These are phyloP conservation scores for Subacronicta megacephala DNA, from an alignment of 2,888 invertebrate species.

Conservation along the genomic window DNA sequence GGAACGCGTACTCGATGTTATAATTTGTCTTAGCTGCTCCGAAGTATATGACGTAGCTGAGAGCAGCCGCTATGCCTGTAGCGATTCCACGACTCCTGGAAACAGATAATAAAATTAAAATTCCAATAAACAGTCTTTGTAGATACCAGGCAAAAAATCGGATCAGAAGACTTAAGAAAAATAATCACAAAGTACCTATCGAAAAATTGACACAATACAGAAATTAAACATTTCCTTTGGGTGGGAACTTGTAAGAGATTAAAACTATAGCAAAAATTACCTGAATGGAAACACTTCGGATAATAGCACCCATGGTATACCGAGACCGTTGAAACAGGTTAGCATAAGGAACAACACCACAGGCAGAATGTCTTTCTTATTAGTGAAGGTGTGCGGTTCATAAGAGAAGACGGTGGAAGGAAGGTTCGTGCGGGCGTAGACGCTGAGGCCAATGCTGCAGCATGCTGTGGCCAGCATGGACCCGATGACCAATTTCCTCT, in stretches of 20 bases:
- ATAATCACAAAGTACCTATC: too few relatives aligned
- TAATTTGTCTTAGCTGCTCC: conserved; percentile 87
- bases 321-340: conserved; percentile 77
- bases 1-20: conserved; percentile 82
- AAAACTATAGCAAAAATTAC: conserved; percentile 62
- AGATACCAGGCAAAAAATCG: too few relatives aligned
- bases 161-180: too few relatives aligned
- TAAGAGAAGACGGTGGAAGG: conserved; percentile 77
- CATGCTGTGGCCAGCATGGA: conserved; percentile 73
- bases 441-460: conserved; percentile 73
- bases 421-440: conserved; percentile 70
- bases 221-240: too few relatives aligned
- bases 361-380: conserved; percentile 78
- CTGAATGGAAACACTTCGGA: conserved; percentile 90
- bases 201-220: too few relatives aligned
- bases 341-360: conserved; percentile 79
- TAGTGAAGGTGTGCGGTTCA: conserved; percentile 75
- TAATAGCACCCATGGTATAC: conserved; percentile 89
- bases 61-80: conserved; percentile 86
- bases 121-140: too few relatives aligned
- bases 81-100: conserved; percentile 88
- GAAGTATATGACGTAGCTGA: conserved; percentile 85
- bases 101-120: background rate
- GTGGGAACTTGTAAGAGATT: too few relatives aligned
- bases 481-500: conserved; percentile 77